Evolutionary conservation across 1,140 invertebrate species (phyloP).

Genomic region (Drosophila ananassae): DNA sequence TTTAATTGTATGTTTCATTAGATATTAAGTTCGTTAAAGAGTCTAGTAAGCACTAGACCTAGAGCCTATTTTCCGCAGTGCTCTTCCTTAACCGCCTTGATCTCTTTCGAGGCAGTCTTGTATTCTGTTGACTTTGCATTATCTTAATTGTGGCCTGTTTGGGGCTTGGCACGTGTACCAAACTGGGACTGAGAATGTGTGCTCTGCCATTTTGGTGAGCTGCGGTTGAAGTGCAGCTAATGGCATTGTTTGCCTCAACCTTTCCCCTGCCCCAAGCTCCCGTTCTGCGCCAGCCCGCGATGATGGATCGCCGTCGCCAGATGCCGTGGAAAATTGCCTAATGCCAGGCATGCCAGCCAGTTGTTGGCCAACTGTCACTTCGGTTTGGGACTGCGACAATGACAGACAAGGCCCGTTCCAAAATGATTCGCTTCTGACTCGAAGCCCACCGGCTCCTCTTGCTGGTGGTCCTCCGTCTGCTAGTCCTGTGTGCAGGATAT

Average conservation of each 20-base stretch:
- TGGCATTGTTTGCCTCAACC: slow-evolving; percentile 33
- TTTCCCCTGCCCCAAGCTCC: neutral
- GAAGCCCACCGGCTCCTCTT: neutral
- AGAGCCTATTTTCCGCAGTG: slow-evolving; percentile 14
- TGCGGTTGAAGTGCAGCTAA: slow-evolving; percentile 39
- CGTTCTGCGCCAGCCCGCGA: neutral
- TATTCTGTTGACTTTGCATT: slow-evolving; percentile 54
- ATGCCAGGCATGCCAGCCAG: slow-evolving; percentile 3
- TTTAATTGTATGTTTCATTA: no score
- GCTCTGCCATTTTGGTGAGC: slow-evolving; percentile 30
- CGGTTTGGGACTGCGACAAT: slow-evolving; percentile 17
- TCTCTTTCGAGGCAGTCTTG: slow-evolving; percentile 12
- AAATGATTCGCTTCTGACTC: slow-evolving; percentile 1
- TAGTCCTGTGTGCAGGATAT: neutral
- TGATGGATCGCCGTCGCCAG: slow-evolving; percentile 36
- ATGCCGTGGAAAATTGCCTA: slow-evolving; percentile 35
- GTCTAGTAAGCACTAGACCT: neutral
- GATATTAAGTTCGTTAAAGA: no score
- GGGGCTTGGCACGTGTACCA: slow-evolving; percentile 37
- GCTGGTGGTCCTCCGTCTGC: neutral
- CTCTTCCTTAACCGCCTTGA: slow-evolving; percentile 8
- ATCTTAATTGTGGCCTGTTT: slow-evolving; percentile 69
- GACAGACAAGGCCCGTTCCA: slow-evolving; percentile 6
- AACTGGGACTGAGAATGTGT: slow-evolving; percentile 7
- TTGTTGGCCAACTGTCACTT: neutral